phyloP scores from a whole-genome alignment of 1,140 invertebrate genomes.

The Drosophila nigromelanica region DNA sequence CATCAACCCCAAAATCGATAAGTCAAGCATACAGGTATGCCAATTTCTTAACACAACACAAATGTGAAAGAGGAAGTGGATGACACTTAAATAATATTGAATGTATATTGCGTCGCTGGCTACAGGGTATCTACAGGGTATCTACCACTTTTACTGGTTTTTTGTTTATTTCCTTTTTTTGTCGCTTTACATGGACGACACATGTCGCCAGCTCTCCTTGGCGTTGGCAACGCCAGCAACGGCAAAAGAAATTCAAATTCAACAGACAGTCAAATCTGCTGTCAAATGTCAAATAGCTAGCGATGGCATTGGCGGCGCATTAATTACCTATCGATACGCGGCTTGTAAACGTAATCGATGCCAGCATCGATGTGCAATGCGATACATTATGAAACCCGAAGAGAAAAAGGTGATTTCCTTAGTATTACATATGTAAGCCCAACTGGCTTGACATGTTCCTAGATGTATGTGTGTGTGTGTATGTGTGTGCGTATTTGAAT shows the following conservation, averaged over 20 bases:
- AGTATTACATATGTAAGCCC: constrained; percentile 13
- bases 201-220: constrained; percentile 14
- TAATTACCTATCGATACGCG: constrained; percentile 32
- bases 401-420: constrained; percentile 7
- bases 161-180: neutral
- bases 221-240: constrained; percentile 5
- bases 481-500: neutral
- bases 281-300: constrained; percentile 40
- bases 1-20: neutral
- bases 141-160: too few relatives aligned
- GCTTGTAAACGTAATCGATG: constrained; percentile 30
- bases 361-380: constrained; percentile 15
- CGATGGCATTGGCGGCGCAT: constrained; percentile 40
- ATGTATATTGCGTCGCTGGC: too few relatives aligned
- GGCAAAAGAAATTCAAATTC: constrained; percentile 50
- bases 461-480: neutral
- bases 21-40: neutral
- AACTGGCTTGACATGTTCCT: neutral
- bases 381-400: constrained; percentile 10
- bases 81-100: too few relatives aligned
- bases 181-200: constrained; percentile 22
- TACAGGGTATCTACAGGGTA: too few relatives aligned
- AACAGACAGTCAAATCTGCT: constrained; percentile 46
- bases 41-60: too few relatives aligned
- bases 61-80: too few relatives aligned